phyloP scores from a whole-genome alignment of 2,888 invertebrate genomes.

The Bedellia somnulentella region DNA sequence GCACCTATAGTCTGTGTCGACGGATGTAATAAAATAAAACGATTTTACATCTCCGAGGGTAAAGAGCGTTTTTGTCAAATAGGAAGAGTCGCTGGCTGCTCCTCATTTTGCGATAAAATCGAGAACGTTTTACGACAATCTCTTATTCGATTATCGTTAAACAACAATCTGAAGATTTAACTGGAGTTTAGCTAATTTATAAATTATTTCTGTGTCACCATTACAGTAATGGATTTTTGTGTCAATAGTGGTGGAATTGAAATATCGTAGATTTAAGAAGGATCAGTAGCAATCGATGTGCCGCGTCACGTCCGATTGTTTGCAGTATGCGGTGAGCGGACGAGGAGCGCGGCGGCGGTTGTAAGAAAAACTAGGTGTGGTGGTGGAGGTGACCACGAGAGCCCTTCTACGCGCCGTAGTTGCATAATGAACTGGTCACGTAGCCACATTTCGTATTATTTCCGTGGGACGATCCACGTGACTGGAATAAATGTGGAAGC shows the following conservation, averaged over 20 bases:
- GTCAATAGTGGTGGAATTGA: conserved; percentile 24
- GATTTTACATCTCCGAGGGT: conserved; percentile 59
- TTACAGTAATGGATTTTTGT: too few species aligned
- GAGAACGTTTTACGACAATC: conserved; percentile 57
- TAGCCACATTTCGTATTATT: conserved; percentile 62
- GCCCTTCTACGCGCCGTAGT: conserved; percentile 33
- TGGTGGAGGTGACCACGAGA: conserved; percentile 22
- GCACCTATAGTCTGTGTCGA: conserved; percentile 15
- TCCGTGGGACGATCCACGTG: conserved; percentile 57
- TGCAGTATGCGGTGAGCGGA: conserved; percentile 25
- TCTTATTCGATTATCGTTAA: conserved; percentile 56
- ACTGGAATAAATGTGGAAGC: conserved; percentile 49
- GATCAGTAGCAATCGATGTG: conserved; percentile 20
- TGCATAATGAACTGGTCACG: conserved; percentile 60
- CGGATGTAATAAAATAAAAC: conserved; percentile 61
- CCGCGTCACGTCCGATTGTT: conserved; percentile 27
- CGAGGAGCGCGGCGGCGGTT: conserved; percentile 16
- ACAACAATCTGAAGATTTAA: conserved; percentile 43
- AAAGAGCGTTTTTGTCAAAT: conserved; percentile 56
- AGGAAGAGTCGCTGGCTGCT: conserved; percentile 56
- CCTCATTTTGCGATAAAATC: conserved; percentile 59
- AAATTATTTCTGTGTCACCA: too few species aligned
- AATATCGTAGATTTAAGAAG: conserved; percentile 27
- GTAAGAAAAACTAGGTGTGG: conserved; percentile 16
- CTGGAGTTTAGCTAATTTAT: conserved; percentile 18